Evolutionary conservation across 2,113 vertebrate species (phyloP).

Genomic region (Mystacornis crossleyi): DNA sequence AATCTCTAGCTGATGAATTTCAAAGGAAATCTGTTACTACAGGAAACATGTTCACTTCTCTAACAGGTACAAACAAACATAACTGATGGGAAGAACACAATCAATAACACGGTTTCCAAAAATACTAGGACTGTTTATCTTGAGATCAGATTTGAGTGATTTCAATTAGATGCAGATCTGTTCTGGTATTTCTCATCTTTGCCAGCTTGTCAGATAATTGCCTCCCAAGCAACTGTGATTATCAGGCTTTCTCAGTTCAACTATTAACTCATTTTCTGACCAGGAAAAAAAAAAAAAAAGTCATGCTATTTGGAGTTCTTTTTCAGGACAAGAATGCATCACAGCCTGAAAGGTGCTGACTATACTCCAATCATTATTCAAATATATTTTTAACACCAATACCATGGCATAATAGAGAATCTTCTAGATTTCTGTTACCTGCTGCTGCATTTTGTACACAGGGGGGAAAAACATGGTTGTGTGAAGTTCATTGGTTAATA

Average conservation of each 20-base stretch:
- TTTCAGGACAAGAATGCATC: background rate
- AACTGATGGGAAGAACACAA: constrained; percentile 68
- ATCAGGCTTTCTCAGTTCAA: constrained; percentile 31
- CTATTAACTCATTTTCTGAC: background rate
- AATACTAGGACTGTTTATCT: constrained; percentile 68
- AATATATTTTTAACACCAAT: background rate
- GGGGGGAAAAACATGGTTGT: background rate
- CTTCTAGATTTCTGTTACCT: background rate
- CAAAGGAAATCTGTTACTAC: constrained; percentile 50
- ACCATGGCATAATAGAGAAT: background rate
- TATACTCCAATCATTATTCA: background rate
- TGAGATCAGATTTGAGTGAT: constrained; percentile 60
- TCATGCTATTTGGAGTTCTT: background rate
- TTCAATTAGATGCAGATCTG: constrained; percentile 70
- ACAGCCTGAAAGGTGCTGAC: background rate
- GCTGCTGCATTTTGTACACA: background rate
- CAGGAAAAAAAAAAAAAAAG: background rate
- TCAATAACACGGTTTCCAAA: constrained; percentile 66
- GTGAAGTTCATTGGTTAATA: background rate
- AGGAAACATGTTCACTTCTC: constrained; percentile 59
- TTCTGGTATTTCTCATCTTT: constrained; percentile 67
- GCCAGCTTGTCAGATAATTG: constrained; percentile 56
- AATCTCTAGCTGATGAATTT: constrained; percentile 10
- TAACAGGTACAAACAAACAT: constrained; percentile 75
- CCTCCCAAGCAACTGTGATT: background rate